Base-by-base conservation (phyloP, 1,140 invertebrate genomes). In the Scaptodrosophila lebanonensis region DNA sequence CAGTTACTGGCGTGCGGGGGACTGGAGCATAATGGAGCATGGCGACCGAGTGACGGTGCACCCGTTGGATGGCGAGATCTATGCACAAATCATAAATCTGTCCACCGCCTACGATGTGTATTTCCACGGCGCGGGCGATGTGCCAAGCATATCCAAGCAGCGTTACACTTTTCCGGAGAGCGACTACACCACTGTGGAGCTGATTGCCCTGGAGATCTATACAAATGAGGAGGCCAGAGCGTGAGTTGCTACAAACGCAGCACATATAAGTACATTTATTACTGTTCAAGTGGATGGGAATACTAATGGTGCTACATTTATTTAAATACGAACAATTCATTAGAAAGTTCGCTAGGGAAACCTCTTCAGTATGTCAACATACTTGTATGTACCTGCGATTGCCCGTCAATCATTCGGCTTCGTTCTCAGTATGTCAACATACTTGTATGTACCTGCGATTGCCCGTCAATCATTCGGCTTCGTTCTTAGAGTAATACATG, bases 51-150 rank as follows among this genome's bases (percentile, higher is more conserved):
- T 92, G n/a, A 89, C 88, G 7, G 89, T 92, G 1, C 91, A 92
- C 87, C 91, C 91, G 0, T 65, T 93, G 3, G 91, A 93, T 70
- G 92, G 91, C 1, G 91, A 93, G 84, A 90, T 92, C 9, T 92
- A 92, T 71, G 90, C 90, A 0, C 91, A 92, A 75, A 88, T 92
- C n/a, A 90, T 92, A n/a, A 92, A 92, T 49, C 88, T 92, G 33
- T 90, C 91, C 0, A 89, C 89, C 2, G 88, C 89, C 12, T 92
- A 91, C 66, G 87, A 89, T 69, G 89, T 90, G 1, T 91, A 89
- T 44, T 86, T 91, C 6, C 90, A 91, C 44, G 89, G 89, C 0
- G 88, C 90, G 0, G 75, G 87, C 1, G 91, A 91, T 85, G 87
- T 90, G 0, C 89, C 90, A 0, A 91, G 90, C 64, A 88, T 91